These are phyloP conservation scores for Nesoenas mayeri DNA, from an alignment of 2,113 vertebrate species.

Conservation along the genomic window DNA sequence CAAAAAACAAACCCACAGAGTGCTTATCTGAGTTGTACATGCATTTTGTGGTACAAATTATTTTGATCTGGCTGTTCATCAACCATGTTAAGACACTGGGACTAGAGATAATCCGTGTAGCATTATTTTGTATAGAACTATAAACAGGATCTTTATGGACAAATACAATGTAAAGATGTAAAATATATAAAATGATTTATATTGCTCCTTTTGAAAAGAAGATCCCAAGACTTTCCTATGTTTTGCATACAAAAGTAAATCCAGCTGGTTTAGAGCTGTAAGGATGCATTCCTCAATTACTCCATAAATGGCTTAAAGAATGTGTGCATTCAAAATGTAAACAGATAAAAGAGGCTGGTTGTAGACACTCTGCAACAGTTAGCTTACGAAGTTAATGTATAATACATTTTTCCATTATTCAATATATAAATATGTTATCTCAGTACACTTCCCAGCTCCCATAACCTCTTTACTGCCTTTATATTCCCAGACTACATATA, in stretches of 20 bases:
- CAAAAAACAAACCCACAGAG: neutral
- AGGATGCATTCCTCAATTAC: neutral
- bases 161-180: neutral
- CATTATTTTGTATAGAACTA: neutral
- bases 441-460: neutral
- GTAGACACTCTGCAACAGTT: neutral
- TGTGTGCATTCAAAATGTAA: neutral
- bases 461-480: neutral
- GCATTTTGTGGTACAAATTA: neutral
- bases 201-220: neutral
- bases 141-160: neutral
- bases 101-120: neutral
- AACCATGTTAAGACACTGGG: neutral
- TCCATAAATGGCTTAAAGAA: neutral
- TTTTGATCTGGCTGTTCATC: neutral
- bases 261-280: neutral
- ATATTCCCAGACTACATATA: neutral
- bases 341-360: neutral
- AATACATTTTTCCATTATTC: neutral
- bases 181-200: neutral
- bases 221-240: neutral
- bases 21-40: neutral
- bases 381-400: neutral
- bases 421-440: neutral
- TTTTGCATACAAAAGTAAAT: neutral